These are phyloP conservation scores for Drosophila demipolita DNA, from an alignment of 2,888 invertebrate genomes.

Conservation along the genomic window DNA sequence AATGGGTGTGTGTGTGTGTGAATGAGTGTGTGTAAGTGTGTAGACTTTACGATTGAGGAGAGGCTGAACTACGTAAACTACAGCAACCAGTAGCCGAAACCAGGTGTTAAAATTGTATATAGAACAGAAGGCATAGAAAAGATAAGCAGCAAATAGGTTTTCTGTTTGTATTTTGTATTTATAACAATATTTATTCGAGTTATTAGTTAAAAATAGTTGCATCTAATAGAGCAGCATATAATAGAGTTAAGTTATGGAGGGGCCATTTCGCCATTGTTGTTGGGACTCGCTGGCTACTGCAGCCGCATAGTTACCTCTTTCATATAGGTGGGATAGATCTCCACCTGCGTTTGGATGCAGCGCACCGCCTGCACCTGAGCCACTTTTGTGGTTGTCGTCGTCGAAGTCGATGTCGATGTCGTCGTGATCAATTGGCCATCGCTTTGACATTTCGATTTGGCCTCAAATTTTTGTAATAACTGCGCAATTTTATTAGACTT, in stretches of 20 bases:
- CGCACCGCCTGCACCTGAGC: constrained; percentile 83
- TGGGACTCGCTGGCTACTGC: constrained; percentile 53
- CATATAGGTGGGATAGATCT: constrained; percentile 84
- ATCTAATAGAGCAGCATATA: constrained; percentile 25
- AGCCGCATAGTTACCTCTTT: constrained; percentile 85
- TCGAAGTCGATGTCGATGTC: constrained; percentile 28
- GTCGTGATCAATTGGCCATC: constrained; percentile 16
- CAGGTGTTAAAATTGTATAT: constrained; percentile 48
- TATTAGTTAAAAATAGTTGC: constrained; percentile 65
- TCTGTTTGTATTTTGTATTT: constrained; percentile 8
- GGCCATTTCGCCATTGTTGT: constrained; percentile 18
- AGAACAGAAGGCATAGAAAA: constrained; percentile 20
- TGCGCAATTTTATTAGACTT: constrained; percentile 80
- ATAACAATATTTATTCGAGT: constrained; percentile 62
- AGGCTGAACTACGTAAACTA: constrained; percentile 13
- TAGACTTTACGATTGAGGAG: constrained; percentile 23
- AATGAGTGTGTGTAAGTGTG: constrained; percentile 22
- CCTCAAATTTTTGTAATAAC: constrained; percentile 82
- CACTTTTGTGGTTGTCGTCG: constrained; percentile 52
- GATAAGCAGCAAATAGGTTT: constrained; percentile 30
- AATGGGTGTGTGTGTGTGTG: constrained; percentile 26
- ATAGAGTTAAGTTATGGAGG: constrained; percentile 22
- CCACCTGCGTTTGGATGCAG: constrained; percentile 83
- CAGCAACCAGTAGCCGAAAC: constrained; percentile 41
- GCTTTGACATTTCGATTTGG: constrained; percentile 46